These are phyloP conservation scores for Todiramphus saurophagus DNA, from an alignment of 2,113 vertebrate genomes.

Conservation along the genomic window DNA sequence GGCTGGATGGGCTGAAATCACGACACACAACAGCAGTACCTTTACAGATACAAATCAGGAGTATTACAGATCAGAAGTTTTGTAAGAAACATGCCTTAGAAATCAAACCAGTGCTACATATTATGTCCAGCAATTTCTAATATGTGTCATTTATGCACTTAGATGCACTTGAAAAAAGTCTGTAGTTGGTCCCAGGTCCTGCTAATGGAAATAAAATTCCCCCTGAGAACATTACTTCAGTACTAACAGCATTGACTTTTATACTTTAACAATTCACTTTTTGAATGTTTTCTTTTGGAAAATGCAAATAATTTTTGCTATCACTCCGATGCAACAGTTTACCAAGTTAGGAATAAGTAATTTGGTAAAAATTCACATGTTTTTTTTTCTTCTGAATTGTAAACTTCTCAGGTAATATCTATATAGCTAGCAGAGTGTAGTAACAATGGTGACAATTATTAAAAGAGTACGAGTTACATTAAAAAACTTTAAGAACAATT, in stretches of 20 bases:
- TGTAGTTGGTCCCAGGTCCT: not conserved
- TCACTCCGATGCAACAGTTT: not conserved
- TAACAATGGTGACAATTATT: not conserved
- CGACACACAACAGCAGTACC: not conserved
- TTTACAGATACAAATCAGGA: slow-evolving; percentile 6
- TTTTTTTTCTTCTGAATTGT: slow-evolving; percentile 60
- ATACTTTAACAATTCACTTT: not conserved
- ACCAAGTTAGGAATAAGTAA: not conserved
- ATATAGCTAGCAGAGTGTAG: not conserved
- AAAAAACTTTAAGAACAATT: slow-evolving; percentile 20
- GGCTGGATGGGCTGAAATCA: not conserved
- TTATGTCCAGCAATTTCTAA: not conserved
- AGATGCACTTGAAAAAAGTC: not conserved
- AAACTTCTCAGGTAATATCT: slow-evolving; percentile 42
- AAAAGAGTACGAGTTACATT: slow-evolving; percentile 11
- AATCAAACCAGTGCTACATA: not conserved
- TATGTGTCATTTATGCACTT: not conserved
- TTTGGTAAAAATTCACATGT: not conserved
- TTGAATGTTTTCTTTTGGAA: not conserved
- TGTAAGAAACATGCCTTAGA: not conserved
- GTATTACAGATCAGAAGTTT: not conserved
- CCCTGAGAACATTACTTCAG: not conserved
- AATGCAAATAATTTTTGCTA: not conserved
- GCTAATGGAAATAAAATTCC: slow-evolving; percentile 9
- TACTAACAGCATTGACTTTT: not conserved